Percentiles rank a stretch among this genome's conserved stretches.
Evolutionary conservation across 1,140 invertebrate genomes (phyloP).

Genomic region (Drosophila arawakana): DNA sequence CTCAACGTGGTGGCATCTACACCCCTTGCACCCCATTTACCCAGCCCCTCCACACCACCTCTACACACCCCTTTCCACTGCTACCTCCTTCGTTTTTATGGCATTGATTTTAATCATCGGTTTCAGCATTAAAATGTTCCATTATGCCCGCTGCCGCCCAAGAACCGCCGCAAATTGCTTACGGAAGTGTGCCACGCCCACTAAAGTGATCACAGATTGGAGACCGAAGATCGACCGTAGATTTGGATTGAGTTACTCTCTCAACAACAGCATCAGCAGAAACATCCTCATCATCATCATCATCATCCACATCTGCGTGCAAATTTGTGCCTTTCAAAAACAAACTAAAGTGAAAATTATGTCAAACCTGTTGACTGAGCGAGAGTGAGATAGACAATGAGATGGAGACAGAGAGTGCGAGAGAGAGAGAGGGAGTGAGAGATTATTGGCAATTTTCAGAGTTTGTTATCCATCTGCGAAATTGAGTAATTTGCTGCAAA

Average conservation of each 20-base stretch:
- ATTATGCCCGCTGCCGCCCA: constrained; percentile 63
- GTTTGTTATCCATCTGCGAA: constrained; percentile 51
- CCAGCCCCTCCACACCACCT: background rate
- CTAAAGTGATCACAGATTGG: constrained; percentile 47
- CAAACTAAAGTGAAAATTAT: constrained; percentile 81
- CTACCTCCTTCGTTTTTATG: constrained; percentile 39
- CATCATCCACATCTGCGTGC: constrained; percentile 65
- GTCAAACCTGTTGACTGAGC: constrained; percentile 71
- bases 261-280: constrained; percentile 2
- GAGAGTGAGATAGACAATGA: background rate
- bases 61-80: background rate
- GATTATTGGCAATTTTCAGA: constrained; percentile 6
- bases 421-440: background rate
- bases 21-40: background rate
- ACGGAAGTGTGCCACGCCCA: constrained; percentile 76
- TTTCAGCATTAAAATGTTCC: constrained; percentile 80
- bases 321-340: constrained; percentile 78
- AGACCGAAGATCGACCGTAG: constrained; percentile 13
- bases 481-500: constrained; percentile 81
- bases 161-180: constrained; percentile 76
- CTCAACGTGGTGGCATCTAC: constrained; percentile 6
- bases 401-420: background rate
- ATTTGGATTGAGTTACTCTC: constrained; percentile 74
- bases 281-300: too few species aligned
- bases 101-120: constrained; percentile 76